These are phyloP conservation scores for Pachyuromys duprasi DNA, from an alignment of 2,797 vertebrate genomes.

Conservation along the genomic window DNA sequence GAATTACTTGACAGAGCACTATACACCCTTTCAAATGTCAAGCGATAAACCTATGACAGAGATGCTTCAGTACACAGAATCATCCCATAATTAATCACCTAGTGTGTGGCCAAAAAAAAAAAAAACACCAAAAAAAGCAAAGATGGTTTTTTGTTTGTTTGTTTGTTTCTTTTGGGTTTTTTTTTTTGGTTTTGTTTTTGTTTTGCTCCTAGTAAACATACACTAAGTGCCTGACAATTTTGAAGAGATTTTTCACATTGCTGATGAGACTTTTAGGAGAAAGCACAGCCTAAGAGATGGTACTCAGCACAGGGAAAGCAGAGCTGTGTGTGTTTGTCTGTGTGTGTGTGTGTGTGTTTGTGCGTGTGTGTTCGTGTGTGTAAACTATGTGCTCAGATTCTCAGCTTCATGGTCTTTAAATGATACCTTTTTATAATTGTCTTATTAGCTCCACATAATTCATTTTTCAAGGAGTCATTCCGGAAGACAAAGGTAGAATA, in stretches of 20 bases:
- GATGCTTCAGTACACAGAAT: not conserved
- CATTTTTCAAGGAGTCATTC: slow-evolving; percentile 2
- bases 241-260: not conserved
- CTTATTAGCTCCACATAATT: not conserved
- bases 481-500: not conserved
- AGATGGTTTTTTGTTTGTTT: no score
- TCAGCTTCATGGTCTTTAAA: slow-evolving; percentile 6
- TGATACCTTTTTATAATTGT: not conserved
- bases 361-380: not conserved
- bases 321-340: not conserved
- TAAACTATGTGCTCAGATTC: not conserved
- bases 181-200: no score
- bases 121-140: no score
- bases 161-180: no score
- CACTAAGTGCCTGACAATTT: not conserved
- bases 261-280: slow-evolving; percentile 4
- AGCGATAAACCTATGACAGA: not conserved
- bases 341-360: not conserved
- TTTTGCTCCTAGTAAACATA: not conserved
- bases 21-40: not conserved
- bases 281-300: not conserved
- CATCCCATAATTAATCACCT: slow-evolving; percentile 53
- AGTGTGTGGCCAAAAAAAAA: not conserved
- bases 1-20: not conserved
- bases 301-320: not conserved